Conservation (phyloP, 2,888 invertebrate genomes). For the Ypsolopha scabrella region DNA sequence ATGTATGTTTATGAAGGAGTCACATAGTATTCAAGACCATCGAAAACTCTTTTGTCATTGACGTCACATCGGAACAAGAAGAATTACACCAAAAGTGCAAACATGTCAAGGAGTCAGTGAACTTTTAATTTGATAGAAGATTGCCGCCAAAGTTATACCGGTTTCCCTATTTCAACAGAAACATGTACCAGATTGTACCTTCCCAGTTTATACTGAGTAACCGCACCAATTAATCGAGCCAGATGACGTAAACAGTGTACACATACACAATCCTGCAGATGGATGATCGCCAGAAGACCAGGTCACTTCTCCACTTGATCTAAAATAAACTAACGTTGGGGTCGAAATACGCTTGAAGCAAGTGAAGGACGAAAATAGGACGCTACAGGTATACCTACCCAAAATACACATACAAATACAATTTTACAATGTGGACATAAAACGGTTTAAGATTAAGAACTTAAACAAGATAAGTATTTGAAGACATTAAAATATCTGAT, state of each 20-base stretch:
- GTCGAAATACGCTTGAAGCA: neutral
- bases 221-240: too few relatives aligned
- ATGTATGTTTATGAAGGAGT: too few relatives aligned
- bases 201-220: too few relatives aligned
- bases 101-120: too few relatives aligned
- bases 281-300: neutral
- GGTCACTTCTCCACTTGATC: conserved; percentile 3
- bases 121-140: too few relatives aligned
- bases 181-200: too few relatives aligned
- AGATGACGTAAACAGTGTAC: neutral
- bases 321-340: conserved; percentile 1
- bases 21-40: too few relatives aligned
- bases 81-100: too few relatives aligned
- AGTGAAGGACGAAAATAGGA: neutral
- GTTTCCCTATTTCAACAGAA: too few relatives aligned
- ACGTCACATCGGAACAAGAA: too few relatives aligned
- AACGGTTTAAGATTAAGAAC: neutral
- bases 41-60: too few relatives aligned
- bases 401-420: neutral
- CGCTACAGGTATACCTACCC: neutral
- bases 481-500: neutral
- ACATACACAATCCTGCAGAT: neutral
- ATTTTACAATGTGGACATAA: neutral
- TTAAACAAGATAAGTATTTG: neutral
- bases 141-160: too few relatives aligned